Conservation (phyloP, 2,888 invertebrate species). For the Cosmopolites sordidus region DNA sequence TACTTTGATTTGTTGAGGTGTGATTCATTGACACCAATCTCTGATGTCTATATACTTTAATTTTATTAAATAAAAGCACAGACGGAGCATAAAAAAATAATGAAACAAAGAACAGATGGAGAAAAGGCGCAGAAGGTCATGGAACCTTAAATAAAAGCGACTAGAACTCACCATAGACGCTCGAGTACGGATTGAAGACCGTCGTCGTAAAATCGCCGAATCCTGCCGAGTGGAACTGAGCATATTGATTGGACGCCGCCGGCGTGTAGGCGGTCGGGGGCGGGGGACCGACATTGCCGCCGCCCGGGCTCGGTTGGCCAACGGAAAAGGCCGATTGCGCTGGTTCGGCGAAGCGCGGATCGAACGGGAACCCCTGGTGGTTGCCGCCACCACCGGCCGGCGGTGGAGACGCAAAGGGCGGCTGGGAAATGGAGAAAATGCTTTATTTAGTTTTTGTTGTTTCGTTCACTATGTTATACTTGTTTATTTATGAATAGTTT, state of each 20-base stretch:
- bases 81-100: no score
- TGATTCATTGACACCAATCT: no score
- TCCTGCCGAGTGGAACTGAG: conserved; percentile 34
- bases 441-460: no score
- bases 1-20: no score
- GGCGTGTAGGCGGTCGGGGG: conserved; percentile 32
- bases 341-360: conserved; percentile 38
- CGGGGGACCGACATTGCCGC: conserved; percentile 33
- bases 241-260: conserved; percentile 40
- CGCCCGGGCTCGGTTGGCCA: not conserved
- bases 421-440: conserved; percentile 8
- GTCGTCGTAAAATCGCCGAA: conserved; percentile 33
- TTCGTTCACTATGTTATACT: no score
- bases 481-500: no score
- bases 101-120: not conserved
- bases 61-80: no score
- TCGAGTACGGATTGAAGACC: conserved; percentile 51
- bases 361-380: conserved; percentile 43
- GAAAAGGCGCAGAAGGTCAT: no score
- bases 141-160: not conserved
- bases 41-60: no score
- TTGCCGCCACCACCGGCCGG: conserved; percentile 18
- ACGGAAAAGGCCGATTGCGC: conserved; percentile 6
- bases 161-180: conserved; percentile 34
- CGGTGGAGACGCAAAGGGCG: conserved; percentile 40